Evolutionary conservation across 2,888 invertebrate species (phyloP).

Genomic region (Melinaea marsaeus): DNA sequence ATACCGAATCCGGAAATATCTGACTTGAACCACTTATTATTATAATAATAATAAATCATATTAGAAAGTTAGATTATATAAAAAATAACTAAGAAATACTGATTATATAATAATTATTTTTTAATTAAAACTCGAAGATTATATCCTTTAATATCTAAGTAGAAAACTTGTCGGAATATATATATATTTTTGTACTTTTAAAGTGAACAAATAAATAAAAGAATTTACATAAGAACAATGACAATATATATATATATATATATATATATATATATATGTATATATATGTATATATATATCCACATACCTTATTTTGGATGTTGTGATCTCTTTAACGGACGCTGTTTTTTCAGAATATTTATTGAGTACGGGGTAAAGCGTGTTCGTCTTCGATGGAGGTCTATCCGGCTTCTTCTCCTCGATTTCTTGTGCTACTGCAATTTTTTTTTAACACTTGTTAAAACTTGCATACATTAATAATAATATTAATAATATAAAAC

Average conservation of each 20-base stretch:
- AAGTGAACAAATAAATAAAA: too few relatives aligned
- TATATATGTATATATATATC: neutral
- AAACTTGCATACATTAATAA: neutral
- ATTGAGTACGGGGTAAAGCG: conserved; percentile 65
- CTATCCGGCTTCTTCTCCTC: conserved; percentile 72
- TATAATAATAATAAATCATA: too few relatives aligned
- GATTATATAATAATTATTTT: conserved; percentile 6
- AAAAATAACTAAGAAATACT: neutral
- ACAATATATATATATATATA: too few relatives aligned
- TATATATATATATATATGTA: too few relatives aligned
- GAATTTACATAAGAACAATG: too few relatives aligned
- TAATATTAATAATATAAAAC: too few relatives aligned
- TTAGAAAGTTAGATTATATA: too few relatives aligned
- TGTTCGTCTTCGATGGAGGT: conserved; percentile 59
- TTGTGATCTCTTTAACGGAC: conserved; percentile 67
- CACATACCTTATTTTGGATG: conserved; percentile 67
- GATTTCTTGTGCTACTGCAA: conserved; percentile 54
- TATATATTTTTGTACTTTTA: too few relatives aligned
- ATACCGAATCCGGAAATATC: conserved; percentile 5
- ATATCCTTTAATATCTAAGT: too few relatives aligned
- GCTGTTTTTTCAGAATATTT: conserved; percentile 71
- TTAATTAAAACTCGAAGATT: too few relatives aligned
- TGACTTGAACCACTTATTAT: too few relatives aligned
- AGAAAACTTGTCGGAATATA: too few relatives aligned
- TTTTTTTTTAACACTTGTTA: neutral